Conservation (phyloP, 2,113 vertebrate genomes). For the Cairina moschata region DNA sequence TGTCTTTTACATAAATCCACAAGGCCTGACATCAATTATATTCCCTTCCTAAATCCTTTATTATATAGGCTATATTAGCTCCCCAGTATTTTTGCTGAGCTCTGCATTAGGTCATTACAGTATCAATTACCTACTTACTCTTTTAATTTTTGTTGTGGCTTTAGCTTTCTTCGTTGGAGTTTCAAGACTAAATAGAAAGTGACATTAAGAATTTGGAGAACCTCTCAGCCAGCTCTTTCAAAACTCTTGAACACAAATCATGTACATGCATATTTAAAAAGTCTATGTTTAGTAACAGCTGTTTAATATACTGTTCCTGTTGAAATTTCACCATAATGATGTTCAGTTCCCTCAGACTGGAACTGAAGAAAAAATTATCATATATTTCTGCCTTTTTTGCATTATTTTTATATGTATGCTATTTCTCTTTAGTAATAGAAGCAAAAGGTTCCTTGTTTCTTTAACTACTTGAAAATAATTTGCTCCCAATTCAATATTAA, state of each 20-base stretch:
- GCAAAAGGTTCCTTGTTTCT: background rate
- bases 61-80: background rate
- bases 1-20: background rate
- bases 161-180: background rate
- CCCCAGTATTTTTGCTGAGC: background rate
- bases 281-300: constrained; percentile 40
- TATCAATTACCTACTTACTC: background rate
- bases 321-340: constrained; percentile 27
- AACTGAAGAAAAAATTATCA: background rate
- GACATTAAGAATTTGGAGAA: constrained; percentile 17
- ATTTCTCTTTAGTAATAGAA: constrained; percentile 1
- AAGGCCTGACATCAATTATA: background rate
- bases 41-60: background rate
- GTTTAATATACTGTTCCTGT: constrained; percentile 22
- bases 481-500: background rate
- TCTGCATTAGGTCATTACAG: background rate
- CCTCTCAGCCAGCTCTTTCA: background rate
- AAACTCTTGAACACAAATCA: constrained; percentile 25
- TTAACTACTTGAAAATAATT: background rate
- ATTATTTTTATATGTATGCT: background rate
- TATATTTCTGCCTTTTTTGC: background rate
- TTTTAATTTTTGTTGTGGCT: background rate
- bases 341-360: background rate
- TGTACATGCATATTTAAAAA: background rate
- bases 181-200: constrained; percentile 20